Evolutionary conservation across 2,888 invertebrate species (phyloP).

Genomic region (Stenodera caucasica): DNA sequence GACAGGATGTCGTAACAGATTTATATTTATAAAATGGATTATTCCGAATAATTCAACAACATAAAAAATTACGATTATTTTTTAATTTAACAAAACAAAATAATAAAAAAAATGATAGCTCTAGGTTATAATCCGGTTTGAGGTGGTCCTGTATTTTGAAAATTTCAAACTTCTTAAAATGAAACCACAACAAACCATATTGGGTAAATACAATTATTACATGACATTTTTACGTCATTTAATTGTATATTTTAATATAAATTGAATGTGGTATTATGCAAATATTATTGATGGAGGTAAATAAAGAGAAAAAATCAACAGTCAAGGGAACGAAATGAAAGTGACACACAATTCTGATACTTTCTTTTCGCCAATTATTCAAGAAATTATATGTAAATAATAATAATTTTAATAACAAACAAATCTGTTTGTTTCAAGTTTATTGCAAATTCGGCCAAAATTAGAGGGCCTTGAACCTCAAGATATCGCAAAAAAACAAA

Average conservation of each 20-base stretch:
- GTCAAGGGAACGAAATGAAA: neutral
- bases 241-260: neutral
- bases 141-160: neutral
- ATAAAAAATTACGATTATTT: too few species aligned
- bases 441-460: too few species aligned
- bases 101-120: neutral
- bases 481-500: too few species aligned
- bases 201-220: too few species aligned
- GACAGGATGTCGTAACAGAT: slow-evolving; percentile 7
- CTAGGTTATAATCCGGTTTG: neutral
- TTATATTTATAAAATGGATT: neutral
- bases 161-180: neutral
- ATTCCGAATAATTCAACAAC: too few species aligned
- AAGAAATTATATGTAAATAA: too few species aligned
- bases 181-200: too few species aligned
- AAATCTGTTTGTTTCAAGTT: too few species aligned
- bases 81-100: too few species aligned
- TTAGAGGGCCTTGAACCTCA: too few species aligned
- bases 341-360: neutral
- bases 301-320: too few species aligned
- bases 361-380: neutral
- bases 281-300: neutral
- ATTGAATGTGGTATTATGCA: neutral
- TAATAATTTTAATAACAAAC: too few species aligned
- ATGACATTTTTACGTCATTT: neutral